Evolutionary conservation across 2,888 invertebrate genomes (phyloP).

Genomic region (Melanophora roralis): DNA sequence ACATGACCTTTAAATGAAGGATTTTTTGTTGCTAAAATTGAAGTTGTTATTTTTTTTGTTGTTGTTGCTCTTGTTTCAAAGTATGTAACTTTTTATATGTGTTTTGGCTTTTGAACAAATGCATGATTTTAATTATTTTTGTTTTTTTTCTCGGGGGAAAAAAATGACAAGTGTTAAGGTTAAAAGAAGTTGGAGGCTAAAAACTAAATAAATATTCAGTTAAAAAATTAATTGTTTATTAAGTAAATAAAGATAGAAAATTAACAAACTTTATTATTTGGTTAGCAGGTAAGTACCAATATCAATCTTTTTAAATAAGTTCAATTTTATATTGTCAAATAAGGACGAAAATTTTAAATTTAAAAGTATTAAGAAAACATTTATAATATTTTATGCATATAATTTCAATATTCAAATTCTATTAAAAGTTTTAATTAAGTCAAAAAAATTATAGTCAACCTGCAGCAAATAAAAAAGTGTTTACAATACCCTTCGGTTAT

Average conservation of each 20-base stretch:
- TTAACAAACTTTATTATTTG: neutral
- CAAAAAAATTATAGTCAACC: too few relatives aligned
- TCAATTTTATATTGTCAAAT: too few relatives aligned
- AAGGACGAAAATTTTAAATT: too few relatives aligned
- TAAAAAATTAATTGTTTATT: conserved; percentile 16
- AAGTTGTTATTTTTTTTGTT: conserved; percentile 21
- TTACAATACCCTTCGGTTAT: too few relatives aligned
- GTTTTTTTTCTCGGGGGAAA: neutral
- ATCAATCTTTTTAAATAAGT: too few relatives aligned
- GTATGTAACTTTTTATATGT: conserved; percentile 11
- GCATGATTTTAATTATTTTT: conserved; percentile 42
- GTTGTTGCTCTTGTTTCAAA: neutral
- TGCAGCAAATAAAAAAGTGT: too few relatives aligned
- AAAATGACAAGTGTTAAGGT: conserved; percentile 17
- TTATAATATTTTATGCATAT: too few relatives aligned
- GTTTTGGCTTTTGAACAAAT: conserved; percentile 25
- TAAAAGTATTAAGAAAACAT: too few relatives aligned
- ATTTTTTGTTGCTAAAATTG: conserved; percentile 24
- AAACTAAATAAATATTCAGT: neutral
- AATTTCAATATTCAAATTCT: too few relatives aligned
- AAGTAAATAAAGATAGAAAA: conserved; percentile 9
- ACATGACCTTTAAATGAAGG: conserved; percentile 50
- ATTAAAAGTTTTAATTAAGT: too few relatives aligned
- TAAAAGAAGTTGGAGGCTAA: neutral
- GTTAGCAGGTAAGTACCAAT: too few relatives aligned